These are phyloP conservation scores for Climacteris rufus DNA, from an alignment of 2,113 vertebrate species.

Conservation along the genomic window DNA sequence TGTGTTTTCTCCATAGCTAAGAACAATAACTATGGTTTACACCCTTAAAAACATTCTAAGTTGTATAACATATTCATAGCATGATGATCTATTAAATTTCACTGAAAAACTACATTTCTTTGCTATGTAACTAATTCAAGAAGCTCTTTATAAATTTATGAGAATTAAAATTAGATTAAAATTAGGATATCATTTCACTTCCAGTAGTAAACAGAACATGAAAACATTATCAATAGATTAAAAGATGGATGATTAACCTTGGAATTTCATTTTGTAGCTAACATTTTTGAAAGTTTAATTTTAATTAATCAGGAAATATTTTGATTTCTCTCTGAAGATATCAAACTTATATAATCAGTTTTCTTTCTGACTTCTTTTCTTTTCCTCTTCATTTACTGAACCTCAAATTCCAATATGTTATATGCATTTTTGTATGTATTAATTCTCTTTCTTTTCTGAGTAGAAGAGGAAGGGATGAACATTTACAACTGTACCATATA, in stretches of 20 bases:
- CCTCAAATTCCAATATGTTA: background rate
- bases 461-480: background rate
- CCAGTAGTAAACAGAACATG: background rate
- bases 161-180: background rate
- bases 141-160: background rate
- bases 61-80: background rate
- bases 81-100: background rate
- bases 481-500: background rate
- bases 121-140: background rate
- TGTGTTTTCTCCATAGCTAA: background rate
- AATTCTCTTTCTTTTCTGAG: background rate
- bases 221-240: background rate
- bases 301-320: background rate
- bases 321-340: background rate
- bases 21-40: background rate
- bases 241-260: background rate
- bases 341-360: background rate
- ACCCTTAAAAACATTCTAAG: background rate
- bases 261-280: background rate
- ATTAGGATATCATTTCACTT: background rate
- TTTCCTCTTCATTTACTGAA: background rate
- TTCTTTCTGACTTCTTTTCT: background rate
- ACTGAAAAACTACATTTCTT: background rate
- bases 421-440: background rate
- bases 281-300: background rate